Conservation (phyloP, 2,113 vertebrate genomes). For the Otis tarda region DNA sequence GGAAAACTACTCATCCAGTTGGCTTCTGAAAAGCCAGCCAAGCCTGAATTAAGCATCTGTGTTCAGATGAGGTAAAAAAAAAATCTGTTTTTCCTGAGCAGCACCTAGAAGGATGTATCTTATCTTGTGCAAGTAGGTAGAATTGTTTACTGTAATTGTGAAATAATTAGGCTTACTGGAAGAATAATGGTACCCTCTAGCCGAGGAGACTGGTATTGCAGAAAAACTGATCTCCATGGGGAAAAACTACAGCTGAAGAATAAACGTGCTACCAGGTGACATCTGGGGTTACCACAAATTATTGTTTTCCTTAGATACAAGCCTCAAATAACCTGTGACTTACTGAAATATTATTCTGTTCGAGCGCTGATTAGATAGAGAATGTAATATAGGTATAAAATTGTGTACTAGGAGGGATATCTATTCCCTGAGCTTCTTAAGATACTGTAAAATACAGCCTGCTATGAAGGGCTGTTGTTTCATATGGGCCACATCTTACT, state of each 20-base stretch:
- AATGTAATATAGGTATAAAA: neutral
- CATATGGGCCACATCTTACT: neutral
- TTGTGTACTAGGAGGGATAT: neutral
- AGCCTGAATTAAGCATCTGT: neutral
- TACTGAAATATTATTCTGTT: neutral
- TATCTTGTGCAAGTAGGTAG: neutral
- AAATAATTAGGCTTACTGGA: neutral
- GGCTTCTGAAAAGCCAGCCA: neutral
- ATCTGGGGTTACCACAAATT: neutral
- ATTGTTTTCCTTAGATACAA: neutral
- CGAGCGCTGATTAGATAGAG: neutral
- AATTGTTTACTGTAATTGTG: neutral
- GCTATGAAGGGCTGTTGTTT: neutral
- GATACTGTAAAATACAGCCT: neutral
- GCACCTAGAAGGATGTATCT: neutral
- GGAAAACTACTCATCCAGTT: neutral
- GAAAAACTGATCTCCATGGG: neutral
- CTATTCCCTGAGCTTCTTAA: neutral
- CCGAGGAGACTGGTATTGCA: neutral
- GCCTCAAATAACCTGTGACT: neutral
- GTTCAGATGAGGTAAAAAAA: neutral
- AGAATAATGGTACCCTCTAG: conserved; percentile 12
- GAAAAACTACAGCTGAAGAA: neutral
- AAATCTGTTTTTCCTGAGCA: neutral
- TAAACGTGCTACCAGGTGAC: neutral